A percentile compares a stretch with the other conserved stretches of the same genome.
These are phyloP conservation scores for Zaprionus davidi DNA, from an alignment of 1,140 invertebrate species.

Conservation along the genomic window DNA sequence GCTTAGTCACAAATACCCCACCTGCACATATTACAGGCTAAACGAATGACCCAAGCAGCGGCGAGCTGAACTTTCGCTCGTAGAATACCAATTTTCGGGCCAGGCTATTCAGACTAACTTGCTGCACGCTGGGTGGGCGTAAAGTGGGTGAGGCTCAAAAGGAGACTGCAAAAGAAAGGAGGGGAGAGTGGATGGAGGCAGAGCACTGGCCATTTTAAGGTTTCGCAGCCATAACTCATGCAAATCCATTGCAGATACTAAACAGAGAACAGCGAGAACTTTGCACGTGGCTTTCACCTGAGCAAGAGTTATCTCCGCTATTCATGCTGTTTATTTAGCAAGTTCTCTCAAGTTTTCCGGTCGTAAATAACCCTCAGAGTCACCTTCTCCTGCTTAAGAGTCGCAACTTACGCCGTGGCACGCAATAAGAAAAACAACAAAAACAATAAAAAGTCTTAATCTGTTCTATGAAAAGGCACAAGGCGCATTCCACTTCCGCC, in stretches of 20 bases:
- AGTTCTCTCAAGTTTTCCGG: slow-evolving; percentile 23
- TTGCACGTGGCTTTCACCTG: slow-evolving; percentile 14
- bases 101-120: slow-evolving; percentile 46
- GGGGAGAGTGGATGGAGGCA: not conserved
- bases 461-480: slow-evolving; percentile 13
- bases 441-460: slow-evolving; percentile 42
- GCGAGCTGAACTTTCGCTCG: slow-evolving; percentile 1
- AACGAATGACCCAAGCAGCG: not conserved
- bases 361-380: slow-evolving; percentile 33
- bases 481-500: slow-evolving; percentile 8
- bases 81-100: slow-evolving; percentile 53
- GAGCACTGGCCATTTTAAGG: slow-evolving; percentile 5
- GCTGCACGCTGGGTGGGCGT: not conserved
- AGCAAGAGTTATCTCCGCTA: slow-evolving; percentile 1
- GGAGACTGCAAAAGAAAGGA: not conserved
- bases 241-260: slow-evolving; percentile 4
- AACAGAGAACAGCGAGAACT: not conserved
- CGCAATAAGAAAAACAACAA: not conserved
- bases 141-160: not conserved
- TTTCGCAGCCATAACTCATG: slow-evolving; percentile 15
- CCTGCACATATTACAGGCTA: slow-evolving; percentile 14
- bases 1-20: not conserved
- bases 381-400: not conserved
- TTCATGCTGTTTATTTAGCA: slow-evolving; percentile 43
- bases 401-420: slow-evolving; percentile 10